Evolutionary conservation across 92 coral and sea anemone species (phyloP), one percentile per base, ranked within the genome.

Genomic region (Metridium senile): DNA sequence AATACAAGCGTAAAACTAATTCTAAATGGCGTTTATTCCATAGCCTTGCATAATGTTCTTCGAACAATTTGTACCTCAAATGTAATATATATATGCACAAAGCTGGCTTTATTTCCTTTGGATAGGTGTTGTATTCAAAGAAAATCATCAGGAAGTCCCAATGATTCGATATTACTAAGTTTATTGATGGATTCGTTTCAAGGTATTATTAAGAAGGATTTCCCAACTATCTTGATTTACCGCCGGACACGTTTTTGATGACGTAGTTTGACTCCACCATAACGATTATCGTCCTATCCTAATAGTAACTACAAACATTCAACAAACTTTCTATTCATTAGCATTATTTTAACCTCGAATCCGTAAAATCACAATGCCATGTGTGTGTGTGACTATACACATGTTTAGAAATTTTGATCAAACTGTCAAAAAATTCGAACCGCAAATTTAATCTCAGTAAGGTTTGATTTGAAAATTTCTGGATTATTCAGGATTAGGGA

Each of bases 401-500:
- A 13, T 10, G 2, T 59, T 7, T 11, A 59, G 13, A 21, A 26
- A 1, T 22, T 7, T 8, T 26, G 31, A 63, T 63, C 45, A 3
- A 63, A 30, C 39, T 63, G 69, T 63, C 69, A 63, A 63, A 63
- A 28, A 59, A 10, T 26, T 59, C 65, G 11, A 26, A 59, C 65
- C 65, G 26, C 65, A 59, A 4, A 6, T 28, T 21, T 28, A 11
- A 28, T 16, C 20, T 28, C 26, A 4, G 0, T 28, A 11, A 4
- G 43, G 69, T 63, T 28, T 4, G 69, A 63, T 63, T 63, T 28
- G 69, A 31, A 31, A 63, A 4, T 30, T 63, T 63, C 43, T 28
- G 45, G 69, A 31, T 63, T 58, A 58, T 2, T 58, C 25, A 1
- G 65, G 65, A 58, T 58, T 58, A 58, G 65, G 25, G 31, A 58